These are phyloP conservation scores for Dascyllus trimaculatus DNA, from an alignment of 2,113 vertebrate genomes.

Conservation along the genomic window DNA sequence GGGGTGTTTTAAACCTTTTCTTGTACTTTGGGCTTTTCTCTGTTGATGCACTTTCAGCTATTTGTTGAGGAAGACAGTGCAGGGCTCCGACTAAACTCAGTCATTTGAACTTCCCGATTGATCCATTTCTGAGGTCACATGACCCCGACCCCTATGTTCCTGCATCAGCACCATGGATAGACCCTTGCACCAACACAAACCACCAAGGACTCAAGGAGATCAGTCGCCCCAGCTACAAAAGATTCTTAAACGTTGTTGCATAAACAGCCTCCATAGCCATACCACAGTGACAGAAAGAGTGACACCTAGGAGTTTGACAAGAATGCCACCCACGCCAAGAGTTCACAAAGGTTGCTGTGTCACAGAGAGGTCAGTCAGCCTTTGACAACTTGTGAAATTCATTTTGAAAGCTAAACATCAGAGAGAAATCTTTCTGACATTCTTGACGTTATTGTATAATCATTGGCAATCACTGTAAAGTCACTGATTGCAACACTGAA, in stretches of 20 bases:
- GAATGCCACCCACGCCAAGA: background rate
- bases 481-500: background rate
- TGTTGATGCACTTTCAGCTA: background rate
- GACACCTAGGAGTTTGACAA: background rate
- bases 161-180: conserved; percentile 72
- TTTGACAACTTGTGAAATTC: background rate
- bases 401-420: background rate
- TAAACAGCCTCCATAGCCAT: background rate
- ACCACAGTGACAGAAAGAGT: background rate
- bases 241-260: background rate
- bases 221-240: background rate
- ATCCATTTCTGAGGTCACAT: conserved; percentile 6
- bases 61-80: background rate
- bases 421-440: background rate
- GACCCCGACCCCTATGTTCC: background rate
- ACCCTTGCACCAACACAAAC: conserved; percentile 19
- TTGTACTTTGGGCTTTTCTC: too few species aligned
- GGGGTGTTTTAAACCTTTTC: background rate
- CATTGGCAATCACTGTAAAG: background rate
- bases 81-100: background rate
- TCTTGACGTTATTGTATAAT: background rate
- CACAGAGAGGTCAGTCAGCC: background rate
- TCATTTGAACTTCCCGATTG: background rate
- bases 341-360: background rate
- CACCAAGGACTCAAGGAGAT: too few species aligned